Base-by-base conservation (phyloP, 2,113 vertebrate genomes). In the Brachyhypopomus gauderio region DNA sequence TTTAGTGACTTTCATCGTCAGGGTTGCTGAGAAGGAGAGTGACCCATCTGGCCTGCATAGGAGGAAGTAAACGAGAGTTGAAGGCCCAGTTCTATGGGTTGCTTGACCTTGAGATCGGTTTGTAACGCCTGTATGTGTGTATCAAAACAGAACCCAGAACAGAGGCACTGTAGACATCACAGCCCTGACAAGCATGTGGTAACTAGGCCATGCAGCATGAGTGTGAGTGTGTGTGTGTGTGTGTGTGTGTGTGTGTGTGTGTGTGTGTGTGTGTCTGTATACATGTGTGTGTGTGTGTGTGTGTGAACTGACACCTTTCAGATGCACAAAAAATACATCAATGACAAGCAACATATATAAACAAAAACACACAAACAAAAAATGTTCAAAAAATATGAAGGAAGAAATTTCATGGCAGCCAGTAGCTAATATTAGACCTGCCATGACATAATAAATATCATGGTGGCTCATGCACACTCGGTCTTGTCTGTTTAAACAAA, bases 401-500 rank as follows among this genome's bases (percentile, higher is more conserved):
- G 3, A 3, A 55, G 66, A 56, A 71, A 71, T 45, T 60, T 27
- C 27, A 30, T 27, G 59, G 9, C 1, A 48, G 9, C 9, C 17
- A 62, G 38, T 36, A 16, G 23, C 48, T 52, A 34, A 72, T 52
- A 52, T 55, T 41, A 20, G 70, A 58, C 56, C 22, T 67, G 27
- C 17, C 19, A 63, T 38, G 30, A 48, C 5, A 0, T 72, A 22
- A 34, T 8, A 63, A 48, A 17, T 56, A 55, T 22, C 11, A 4
- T 63, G 58, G 58, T 19, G 63, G 41, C 14, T 72, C 69, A 22
- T 70, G 69, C 62, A 67, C 38, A 72, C 70, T 70, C 67, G 25
- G 22, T 62, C 67, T 62, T 84, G 71, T 27, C 62, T 36, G n/a
- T 67, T 70, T 38, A 55, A 75, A 55, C 41, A 58, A 80, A 70